Evolutionary conservation across 2,888 invertebrate species (phyloP).

Genomic region (Himalopsyche tibetana): DNA sequence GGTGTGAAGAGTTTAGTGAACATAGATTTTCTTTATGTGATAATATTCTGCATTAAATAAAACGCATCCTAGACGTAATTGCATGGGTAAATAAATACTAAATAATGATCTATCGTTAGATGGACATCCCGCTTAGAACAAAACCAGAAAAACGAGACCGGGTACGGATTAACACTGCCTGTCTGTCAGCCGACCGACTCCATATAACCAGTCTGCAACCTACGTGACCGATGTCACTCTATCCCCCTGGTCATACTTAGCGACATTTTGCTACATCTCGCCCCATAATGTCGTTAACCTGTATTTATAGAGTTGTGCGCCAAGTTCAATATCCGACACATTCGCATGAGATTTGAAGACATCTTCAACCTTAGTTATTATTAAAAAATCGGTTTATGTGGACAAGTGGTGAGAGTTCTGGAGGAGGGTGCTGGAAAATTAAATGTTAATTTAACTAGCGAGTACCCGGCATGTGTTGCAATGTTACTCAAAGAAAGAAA

Average conservation of each 20-base stretch:
- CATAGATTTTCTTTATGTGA: no score
- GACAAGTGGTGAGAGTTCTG: no score
- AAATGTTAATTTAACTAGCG: no score
- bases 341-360: neutral
- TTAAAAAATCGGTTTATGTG: no score
- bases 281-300: neutral
- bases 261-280: neutral
- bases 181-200: neutral
- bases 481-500: no score
- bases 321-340: neutral
- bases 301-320: neutral
- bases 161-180: neutral
- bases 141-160: constrained; percentile 13
- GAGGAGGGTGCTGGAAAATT: no score
- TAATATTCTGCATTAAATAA: no score
- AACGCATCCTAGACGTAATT: neutral
- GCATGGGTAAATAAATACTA: neutral
- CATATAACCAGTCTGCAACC: neutral
- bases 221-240: constrained; percentile 24
- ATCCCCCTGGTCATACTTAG: neutral
- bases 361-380: neutral
- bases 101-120: neutral
- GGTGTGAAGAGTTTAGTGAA: no score
- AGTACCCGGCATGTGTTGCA: no score
- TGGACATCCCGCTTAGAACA: neutral